Evolutionary conservation across 1,140 invertebrate genomes (phyloP), one percentile per base, ranked within the genome.

Genomic region (Heliothis subflexa): DNA sequence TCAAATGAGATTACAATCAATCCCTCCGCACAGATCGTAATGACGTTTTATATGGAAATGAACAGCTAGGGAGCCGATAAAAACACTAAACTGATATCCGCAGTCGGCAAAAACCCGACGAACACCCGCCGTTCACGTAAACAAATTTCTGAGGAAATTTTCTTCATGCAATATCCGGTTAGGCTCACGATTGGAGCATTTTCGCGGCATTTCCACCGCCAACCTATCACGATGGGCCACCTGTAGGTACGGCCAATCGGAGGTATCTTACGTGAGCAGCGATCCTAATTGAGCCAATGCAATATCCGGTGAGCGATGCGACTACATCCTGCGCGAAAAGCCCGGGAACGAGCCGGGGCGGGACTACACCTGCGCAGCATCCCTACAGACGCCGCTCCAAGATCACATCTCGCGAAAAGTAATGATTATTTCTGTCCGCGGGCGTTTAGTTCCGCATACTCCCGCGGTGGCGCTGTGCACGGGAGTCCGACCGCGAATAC

Each of bases 351-450:
- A 81, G 78, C 86, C 81, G 59, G 59, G 57, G 84, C 83, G 83
- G 82, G 83, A 81, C 87, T 84, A 86, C 86, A 91, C 88, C 88
- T 90, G 91, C 92, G 91, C 90, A 93, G 89, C 91, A 90, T 92
- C 90, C 87, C 88, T 82, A 80, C 85, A 86, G 81, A 84, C 87
- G 89, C 87, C 83, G 85, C 78, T 87, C 83, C 88, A 89, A 93
- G 93, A 93, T 93, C 91, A 91, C 91, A 93, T 94, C 93, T 93
- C 89, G 84, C 87, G 90, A 91, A 93, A 94, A 94, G 91, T 94
- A 94, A 94, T 94, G 93, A 94, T 94, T 94, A 94, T 94, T 94
- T 94, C 87, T 89, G 91, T 94, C 89, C 88, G 88, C 86, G 87
- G 85, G 79, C 84, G 88, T 78, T 83, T 93, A 93, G 90, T 94